Percentiles rank a stretch among this genome's conserved stretches.
phyloP scores from a whole-genome alignment of 53 echinoderm and acorn worm species.

The Patiria pectinifera region DNA sequence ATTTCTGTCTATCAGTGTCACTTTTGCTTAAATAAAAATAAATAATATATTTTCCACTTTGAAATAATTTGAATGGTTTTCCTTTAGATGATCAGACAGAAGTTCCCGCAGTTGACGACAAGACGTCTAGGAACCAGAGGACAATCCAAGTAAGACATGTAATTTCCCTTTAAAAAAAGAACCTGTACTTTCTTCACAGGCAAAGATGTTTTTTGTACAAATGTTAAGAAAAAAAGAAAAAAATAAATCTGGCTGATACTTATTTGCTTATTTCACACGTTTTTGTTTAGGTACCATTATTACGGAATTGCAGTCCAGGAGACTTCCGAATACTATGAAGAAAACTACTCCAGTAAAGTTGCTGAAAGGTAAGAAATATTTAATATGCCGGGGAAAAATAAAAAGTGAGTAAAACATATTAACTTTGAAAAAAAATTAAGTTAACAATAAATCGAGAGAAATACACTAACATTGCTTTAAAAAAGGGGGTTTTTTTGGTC shows the following conservation, averaged over 20 bases:
- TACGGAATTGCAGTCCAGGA: slow-evolving; percentile 74
- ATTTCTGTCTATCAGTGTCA: too few relatives aligned
- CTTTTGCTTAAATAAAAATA: too few relatives aligned
- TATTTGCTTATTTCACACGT: too few relatives aligned
- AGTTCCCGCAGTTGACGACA: slow-evolving; percentile 77
- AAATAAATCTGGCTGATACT: too few relatives aligned
- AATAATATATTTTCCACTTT: neutral
- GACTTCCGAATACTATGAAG: slow-evolving; percentile 69
- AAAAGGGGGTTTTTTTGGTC: too few relatives aligned
- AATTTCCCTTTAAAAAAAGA: neutral
- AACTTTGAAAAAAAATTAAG: neutral
- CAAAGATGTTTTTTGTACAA: too few relatives aligned
- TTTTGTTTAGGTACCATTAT: slow-evolving; percentile 66
- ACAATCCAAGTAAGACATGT: slow-evolving; percentile 71
- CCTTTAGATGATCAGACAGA: slow-evolving; percentile 69
- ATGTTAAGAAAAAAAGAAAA: too few relatives aligned
- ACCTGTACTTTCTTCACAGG: too few relatives aligned
- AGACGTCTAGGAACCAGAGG: slow-evolving; percentile 77
- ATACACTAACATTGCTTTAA: neutral
- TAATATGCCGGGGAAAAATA: neutral
- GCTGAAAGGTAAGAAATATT: slow-evolving; percentile 33
- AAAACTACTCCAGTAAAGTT: slow-evolving; percentile 56
- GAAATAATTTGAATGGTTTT: neutral
- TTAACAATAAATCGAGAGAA: too few relatives aligned
- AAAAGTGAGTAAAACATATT: neutral